Evolutionary conservation across 2,113 vertebrate species (phyloP).

Genomic region (Okapia johnstoni): DNA sequence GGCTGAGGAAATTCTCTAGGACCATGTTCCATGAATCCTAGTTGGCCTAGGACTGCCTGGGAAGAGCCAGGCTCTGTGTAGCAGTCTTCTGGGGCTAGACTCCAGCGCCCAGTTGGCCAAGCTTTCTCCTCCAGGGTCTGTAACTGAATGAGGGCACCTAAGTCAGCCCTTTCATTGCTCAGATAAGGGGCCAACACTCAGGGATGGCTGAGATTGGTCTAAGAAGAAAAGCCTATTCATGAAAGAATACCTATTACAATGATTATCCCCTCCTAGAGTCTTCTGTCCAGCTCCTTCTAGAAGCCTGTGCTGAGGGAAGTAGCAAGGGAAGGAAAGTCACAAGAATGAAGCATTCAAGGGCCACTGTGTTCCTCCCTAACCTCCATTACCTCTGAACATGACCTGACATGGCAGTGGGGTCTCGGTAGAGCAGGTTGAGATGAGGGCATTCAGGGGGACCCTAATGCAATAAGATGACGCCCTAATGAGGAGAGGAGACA

Average conservation of each 20-base stretch:
- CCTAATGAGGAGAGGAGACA: neutral
- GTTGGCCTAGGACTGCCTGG: neutral
- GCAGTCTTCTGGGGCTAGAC: neutral
- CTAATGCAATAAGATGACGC: neutral
- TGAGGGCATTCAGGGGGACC: neutral
- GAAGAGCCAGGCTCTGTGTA: neutral
- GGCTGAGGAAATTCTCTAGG: neutral
- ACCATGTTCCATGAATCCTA: neutral
- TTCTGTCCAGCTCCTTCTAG: neutral
- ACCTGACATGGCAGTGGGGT: neutral
- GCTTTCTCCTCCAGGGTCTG: neutral
- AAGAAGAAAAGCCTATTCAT: neutral
- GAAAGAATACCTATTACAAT: neutral
- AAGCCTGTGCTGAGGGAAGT: neutral
- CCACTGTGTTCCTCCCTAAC: neutral
- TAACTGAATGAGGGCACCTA: neutral
- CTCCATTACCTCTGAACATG: neutral
- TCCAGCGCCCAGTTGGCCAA: neutral
- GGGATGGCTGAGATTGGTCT: neutral
- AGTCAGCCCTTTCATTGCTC: neutral
- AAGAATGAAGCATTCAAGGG: neutral
- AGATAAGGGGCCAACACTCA: neutral
- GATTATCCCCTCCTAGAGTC: neutral
- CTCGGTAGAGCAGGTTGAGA: neutral
- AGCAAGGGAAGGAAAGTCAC: neutral